Evolutionary conservation across 2,797 vertebrate genomes (phyloP).

Genomic region (Anguilla obscura): DNA sequence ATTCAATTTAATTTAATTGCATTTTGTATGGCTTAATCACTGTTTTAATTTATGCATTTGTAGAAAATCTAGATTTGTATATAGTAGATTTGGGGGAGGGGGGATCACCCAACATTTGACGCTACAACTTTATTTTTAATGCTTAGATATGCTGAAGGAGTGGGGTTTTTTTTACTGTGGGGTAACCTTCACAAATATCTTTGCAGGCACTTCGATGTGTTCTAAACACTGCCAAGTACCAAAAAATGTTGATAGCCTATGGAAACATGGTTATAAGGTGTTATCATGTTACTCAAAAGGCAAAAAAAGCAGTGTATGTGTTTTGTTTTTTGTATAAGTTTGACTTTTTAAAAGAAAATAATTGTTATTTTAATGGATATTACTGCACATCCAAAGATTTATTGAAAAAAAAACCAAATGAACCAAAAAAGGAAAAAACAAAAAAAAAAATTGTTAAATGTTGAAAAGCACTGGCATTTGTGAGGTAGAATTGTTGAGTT

Average conservation of each 20-base stretch:
- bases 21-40: slow-evolving; percentile 86
- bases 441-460: slow-evolving; percentile 70
- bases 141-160: slow-evolving; percentile 79
- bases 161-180: slow-evolving; percentile 76
- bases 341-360: slow-evolving; percentile 68
- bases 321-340: slow-evolving; percentile 77
- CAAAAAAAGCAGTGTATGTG: slow-evolving; percentile 77
- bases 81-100: slow-evolving; percentile 81
- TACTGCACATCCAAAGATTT: slow-evolving; percentile 88
- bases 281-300: slow-evolving; percentile 79
- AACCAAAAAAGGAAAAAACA: slow-evolving; percentile 55
- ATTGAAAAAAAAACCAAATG: slow-evolving; percentile 70
- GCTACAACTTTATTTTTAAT: slow-evolving; percentile 85
- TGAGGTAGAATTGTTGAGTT: slow-evolving; percentile 79
- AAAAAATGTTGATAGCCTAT: slow-evolving; percentile 75
- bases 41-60: slow-evolving; percentile 95
- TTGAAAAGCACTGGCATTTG: slow-evolving; percentile 87
- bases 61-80: slow-evolving; percentile 92
- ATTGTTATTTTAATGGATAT: slow-evolving; percentile 81
- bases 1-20: slow-evolving; percentile 87
- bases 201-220: slow-evolving; percentile 83
- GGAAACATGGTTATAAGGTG: slow-evolving; percentile 78
- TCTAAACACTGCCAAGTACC: slow-evolving; percentile 91
- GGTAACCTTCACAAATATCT: slow-evolving; percentile 75
- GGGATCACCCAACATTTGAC: slow-evolving; percentile 69